Evolutionary conservation across 2,797 vertebrate species (phyloP), one percentile per base, ranked within the genome.

Genomic region (Catharus ustulatus): DNA sequence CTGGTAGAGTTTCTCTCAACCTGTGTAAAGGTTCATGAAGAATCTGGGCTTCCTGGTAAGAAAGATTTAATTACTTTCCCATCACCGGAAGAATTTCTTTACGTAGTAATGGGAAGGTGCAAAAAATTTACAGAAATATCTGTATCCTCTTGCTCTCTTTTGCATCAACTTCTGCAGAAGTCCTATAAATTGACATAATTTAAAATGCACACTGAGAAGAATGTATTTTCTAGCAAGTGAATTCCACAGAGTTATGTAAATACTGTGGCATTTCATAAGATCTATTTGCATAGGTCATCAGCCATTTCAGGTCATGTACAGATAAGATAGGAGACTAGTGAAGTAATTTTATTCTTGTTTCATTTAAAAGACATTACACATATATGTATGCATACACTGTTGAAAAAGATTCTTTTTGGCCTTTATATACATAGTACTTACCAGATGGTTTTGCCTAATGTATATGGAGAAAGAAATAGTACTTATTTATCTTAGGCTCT

Each of bases 151-250:
- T 43, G 29, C 15, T 67, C 9, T 72, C n/a, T 69, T 69, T 43
- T 61, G 36, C 15, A 43, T 76, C 27, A 87, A 45, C 45, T 80
- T 80, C n/a, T 4, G 2, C 24, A 83, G 14, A 76, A 55, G 26
- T 34, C 36, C 22, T 87, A 51, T 58, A 91, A 88, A 91, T 43
- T 87, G 63, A 63, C 46, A n/a, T 62, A 80, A 62, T 83, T 83
- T 43, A 74, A 93, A 93, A 62, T 66, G 10, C 22, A 38, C 5
- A 38, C 29, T 76, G 30, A 52, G 27, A 85, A 93, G n/a, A 83
- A 76, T 30, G 13, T 69, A 42, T 87, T 87, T 87, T 83, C 43
- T 68, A 79, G 79, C n/a, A 85, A 51, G 24, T 58, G 29, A 82
- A 73, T 63, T 83, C 20, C 4, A 1, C 8, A 36, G 19, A 55